These are phyloP conservation scores for Anas platyrhynchos DNA, from an alignment of 2,113 vertebrate species.

Conservation along the genomic window DNA sequence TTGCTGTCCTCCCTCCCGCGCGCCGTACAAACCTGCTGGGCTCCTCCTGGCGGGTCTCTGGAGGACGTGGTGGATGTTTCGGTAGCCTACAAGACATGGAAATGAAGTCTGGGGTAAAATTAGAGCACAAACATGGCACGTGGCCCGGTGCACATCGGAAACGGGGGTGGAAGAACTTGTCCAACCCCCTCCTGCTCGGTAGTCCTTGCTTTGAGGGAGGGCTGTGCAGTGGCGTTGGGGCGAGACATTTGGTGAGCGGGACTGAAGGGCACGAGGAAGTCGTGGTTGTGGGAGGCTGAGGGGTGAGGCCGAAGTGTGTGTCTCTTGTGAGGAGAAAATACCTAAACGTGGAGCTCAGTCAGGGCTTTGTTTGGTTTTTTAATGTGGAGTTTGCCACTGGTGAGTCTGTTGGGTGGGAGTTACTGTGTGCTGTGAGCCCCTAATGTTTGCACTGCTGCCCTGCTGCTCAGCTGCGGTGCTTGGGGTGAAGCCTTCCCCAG, in stretches of 20 bases:
- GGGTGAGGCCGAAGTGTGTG: rapidly evolving
- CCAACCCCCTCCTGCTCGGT: background rate
- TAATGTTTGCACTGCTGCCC: rapidly evolving
- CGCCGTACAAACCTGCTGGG: rapidly evolving
- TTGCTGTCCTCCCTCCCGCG: background rate
- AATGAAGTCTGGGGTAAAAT: background rate
- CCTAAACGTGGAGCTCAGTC: background rate
- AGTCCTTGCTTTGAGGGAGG: background rate
- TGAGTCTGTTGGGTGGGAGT: rapidly evolving
- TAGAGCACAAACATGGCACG: rapidly evolving
- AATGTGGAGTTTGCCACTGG: background rate
- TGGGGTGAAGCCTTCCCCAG: background rate
- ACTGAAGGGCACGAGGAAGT: background rate
- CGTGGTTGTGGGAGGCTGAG: background rate
- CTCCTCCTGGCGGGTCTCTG: background rate
- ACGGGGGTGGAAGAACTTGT: background rate
- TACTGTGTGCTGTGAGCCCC: rapidly evolving
- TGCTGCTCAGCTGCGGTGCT: background rate
- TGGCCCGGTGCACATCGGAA: background rate
- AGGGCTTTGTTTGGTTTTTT: background rate
- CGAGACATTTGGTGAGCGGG: background rate
- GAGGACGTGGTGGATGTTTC: background rate
- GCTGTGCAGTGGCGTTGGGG: rapidly evolving
- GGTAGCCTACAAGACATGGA: rapidly evolving
- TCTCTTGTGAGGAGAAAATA: background rate